Base-by-base conservation (phyloP, 2,797 vertebrate genomes). In the Sternotherus odoratus region DNA sequence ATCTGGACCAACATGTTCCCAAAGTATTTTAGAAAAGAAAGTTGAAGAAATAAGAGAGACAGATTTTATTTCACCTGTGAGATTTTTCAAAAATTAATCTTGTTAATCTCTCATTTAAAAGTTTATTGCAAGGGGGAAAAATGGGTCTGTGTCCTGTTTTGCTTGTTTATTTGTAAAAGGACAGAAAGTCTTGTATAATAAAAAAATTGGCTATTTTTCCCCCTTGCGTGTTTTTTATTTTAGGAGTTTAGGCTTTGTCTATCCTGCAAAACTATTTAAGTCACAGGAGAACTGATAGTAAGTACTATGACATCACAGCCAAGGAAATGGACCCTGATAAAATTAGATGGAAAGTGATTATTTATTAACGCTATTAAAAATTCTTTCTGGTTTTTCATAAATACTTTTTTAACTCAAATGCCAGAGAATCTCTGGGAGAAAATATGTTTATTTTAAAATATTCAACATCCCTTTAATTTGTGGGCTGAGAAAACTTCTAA, bases 211-310 rank as follows among this genome's bases (percentile, higher is more conserved):
- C 0, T 36, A 63, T n/a, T 80, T 53, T 46, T 60, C 77, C 39
- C 24, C 24, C 23, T 5, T 78, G 49, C 79, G 81, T 86, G 3
- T 90, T 43, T 84, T 89, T 95, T 81, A 81, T 12, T 19, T 23
- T 83, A 69, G n/a, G 51, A 63, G 56, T 77, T 93, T 57, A 33
- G 23, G 63, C 12, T 56, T 84, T 95, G 16, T 91, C 91, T 80
- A 56, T 82, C 21, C 33, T 82, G 51, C 6, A 74, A 87, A 21
- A 23, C 91, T 90, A 8, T 81, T 11, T 60, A 86, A 56, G 0
- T 0, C 2, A 66, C 60, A 19, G 33, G 60, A 66, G 9, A 66
- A 66, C 60, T 66, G 23, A 12, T 88, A 69, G 4, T 77, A 85
- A 28, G 17, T 87, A 78, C 81, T 91, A 50, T 50, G 43, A 91